phyloP scores from a whole-genome alignment of 2,797 vertebrate species.

The Dipus sagitta region DNA sequence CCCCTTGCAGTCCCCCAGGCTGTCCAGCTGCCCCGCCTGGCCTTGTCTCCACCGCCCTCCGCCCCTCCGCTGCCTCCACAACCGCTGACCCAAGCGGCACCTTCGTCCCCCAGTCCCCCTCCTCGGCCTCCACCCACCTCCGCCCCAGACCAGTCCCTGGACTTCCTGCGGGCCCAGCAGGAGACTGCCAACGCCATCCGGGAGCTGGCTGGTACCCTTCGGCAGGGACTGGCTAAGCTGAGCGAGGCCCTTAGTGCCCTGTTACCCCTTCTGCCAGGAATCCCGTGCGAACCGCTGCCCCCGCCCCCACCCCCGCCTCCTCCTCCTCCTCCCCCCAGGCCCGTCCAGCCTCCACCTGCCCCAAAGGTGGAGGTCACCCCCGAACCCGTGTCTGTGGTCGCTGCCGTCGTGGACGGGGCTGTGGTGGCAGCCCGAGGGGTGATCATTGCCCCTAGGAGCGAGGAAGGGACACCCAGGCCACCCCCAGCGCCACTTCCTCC shows the following conservation, averaged over 20 bases:
- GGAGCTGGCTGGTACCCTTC: constrained; percentile 85
- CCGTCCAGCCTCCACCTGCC: constrained; percentile 53
- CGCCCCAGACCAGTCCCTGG: constrained; percentile 79
- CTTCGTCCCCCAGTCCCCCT: constrained; percentile 52
- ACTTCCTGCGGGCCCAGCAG: constrained; percentile 86
- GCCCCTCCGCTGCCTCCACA: constrained; percentile 61
- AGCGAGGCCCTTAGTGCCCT: constrained; percentile 84
- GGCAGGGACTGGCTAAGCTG: constrained; percentile 85
- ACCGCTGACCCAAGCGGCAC: constrained; percentile 47
- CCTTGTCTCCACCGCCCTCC: constrained; percentile 69
- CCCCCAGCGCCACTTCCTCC: constrained; percentile 47
- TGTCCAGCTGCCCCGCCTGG: constrained; percentile 80
- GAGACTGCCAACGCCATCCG: constrained; percentile 86
- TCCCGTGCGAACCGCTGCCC: constrained; percentile 13
- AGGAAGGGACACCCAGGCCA: constrained; percentile 47
- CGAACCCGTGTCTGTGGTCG: constrained; percentile 72
- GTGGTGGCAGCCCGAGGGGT: constrained; percentile 74
- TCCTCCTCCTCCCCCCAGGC: constrained; percentile 37
- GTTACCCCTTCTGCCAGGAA: constrained; percentile 82
- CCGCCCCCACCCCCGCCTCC: constrained; percentile 24
- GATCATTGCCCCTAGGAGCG: constrained; percentile 59
- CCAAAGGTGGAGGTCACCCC: constrained; percentile 79
- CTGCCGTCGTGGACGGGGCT: constrained; percentile 57
- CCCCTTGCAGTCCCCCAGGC: constrained; percentile 77
- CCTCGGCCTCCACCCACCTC: constrained; percentile 40